phyloP scores from a whole-genome alignment of 2,797 vertebrate genomes.

The Sebastes vulpes region DNA sequence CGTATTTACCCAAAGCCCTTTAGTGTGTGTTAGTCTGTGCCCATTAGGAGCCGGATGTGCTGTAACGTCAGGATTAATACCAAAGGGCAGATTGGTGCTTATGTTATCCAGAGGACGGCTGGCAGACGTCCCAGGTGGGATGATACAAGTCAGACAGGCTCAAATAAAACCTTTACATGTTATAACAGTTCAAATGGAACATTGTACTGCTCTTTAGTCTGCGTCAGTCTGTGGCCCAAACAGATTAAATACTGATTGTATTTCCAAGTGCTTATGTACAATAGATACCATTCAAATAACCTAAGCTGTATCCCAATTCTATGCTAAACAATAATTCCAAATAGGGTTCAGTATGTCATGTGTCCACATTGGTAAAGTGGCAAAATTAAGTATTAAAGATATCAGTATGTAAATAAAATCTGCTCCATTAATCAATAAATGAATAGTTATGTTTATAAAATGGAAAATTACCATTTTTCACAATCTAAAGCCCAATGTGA shows the following conservation, averaged over 20 bases:
- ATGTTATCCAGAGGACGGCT: slow-evolving; percentile 57
- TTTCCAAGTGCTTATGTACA: background rate
- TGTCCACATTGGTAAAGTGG: background rate
- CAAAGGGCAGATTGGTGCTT: slow-evolving; percentile 47
- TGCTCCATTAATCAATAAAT: too few relatives aligned
- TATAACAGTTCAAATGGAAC: background rate
- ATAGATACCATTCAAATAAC: background rate
- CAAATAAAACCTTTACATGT: background rate
- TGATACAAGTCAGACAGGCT: slow-evolving; percentile 5
- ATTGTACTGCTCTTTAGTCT: background rate
- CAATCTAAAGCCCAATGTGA: too few relatives aligned
- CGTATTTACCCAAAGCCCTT: slow-evolving; percentile 42
- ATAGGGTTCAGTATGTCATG: background rate
- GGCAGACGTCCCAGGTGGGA: slow-evolving; percentile 55
- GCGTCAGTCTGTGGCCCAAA: background rate
- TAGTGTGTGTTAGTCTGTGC: slow-evolving; percentile 3
- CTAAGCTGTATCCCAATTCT: background rate
- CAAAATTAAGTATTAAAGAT: background rate
- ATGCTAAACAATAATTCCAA: background rate
- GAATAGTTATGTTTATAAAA: accelerated
- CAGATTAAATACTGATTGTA: background rate
- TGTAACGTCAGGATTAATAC: slow-evolving; percentile 49
- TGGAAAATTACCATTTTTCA: too few relatives aligned
- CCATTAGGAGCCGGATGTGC: slow-evolving; percentile 41
- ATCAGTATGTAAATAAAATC: background rate